Conservation (phyloP, 2,888 invertebrate genomes). For the Trachelus tabidus region DNA sequence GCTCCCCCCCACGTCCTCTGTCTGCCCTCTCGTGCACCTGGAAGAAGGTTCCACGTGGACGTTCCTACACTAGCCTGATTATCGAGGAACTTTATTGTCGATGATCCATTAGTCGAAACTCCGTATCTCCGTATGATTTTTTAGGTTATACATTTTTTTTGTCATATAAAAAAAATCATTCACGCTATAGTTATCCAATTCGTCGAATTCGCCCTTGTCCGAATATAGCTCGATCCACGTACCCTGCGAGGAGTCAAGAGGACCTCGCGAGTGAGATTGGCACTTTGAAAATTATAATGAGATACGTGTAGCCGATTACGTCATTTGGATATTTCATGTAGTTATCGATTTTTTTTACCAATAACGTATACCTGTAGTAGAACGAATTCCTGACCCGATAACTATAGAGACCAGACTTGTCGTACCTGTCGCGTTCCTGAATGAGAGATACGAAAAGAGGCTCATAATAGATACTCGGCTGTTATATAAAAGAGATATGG, state of each 20-base stretch:
- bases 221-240: too few species aligned
- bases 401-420: neutral
- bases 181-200: neutral
- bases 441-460: neutral
- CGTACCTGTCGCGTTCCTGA: neutral
- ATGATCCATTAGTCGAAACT: neutral
- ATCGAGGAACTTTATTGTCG: neutral
- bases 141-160: neutral
- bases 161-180: neutral
- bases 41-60: neutral
- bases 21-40: neutral
- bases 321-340: neutral
- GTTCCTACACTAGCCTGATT: neutral
- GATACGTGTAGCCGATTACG: neutral
- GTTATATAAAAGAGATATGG: neutral
- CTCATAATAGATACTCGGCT: neutral
- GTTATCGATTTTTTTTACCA: neutral
- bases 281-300: too few species aligned
- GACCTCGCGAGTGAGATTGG: too few species aligned
- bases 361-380: neutral
- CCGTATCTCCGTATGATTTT: neutral
- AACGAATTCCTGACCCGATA: neutral
- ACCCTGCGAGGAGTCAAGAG: too few species aligned
- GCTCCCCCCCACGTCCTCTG: too few species aligned
- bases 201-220: neutral